Base-by-base conservation (phyloP, 1,140 invertebrate species). In the Drosophila kurseongensis region DNA sequence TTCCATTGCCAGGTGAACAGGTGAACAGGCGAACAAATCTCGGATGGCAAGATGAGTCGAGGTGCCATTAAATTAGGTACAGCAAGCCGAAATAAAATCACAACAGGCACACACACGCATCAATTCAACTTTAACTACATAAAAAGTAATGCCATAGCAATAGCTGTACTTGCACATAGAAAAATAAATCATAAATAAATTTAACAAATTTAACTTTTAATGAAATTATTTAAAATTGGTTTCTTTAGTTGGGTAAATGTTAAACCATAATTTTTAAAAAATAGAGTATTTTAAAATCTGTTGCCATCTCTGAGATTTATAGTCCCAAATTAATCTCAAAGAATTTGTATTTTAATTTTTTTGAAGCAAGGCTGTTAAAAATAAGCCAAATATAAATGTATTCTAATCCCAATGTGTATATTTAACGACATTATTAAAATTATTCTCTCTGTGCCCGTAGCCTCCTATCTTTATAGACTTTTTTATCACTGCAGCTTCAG, bases 111-210 rank as follows among this genome's bases (percentile, higher is more conserved):
- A 54, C 59, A 63, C 42, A 40, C 50, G 44, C 72, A 77, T 77
- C 65, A 83, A 73, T 89, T 80, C 54, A 54, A 61, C 61, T 82
- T 76, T 75, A 60, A 58, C 60, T 67, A 80, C 73, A 89, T 78
- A 83, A 78, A 88, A 88, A 68, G 72, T 80, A 84, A 83, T 80
- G 79, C 50, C 78, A 71, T 66, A 71, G 32, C 45, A 48, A 27
- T 48, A 10, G 32, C 32, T 38, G n/a, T 8, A 10, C 9, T 59
- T 65, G 40, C 38, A 66, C 32, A 9, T 4, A n/a, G 10, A 52
- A 23, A 61, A 61, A 38, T 29, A 14, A 1, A 32, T 32, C 29
- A 7, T 32, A 32, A 2, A 32, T 32, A 32, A 8, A 32, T 32
- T 32, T 32, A 8, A 8, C 0, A 3, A 7, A 2, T 32, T 1